Base-by-base conservation (phyloP, 2,797 vertebrate species). In the Enoplosus armatus region DNA sequence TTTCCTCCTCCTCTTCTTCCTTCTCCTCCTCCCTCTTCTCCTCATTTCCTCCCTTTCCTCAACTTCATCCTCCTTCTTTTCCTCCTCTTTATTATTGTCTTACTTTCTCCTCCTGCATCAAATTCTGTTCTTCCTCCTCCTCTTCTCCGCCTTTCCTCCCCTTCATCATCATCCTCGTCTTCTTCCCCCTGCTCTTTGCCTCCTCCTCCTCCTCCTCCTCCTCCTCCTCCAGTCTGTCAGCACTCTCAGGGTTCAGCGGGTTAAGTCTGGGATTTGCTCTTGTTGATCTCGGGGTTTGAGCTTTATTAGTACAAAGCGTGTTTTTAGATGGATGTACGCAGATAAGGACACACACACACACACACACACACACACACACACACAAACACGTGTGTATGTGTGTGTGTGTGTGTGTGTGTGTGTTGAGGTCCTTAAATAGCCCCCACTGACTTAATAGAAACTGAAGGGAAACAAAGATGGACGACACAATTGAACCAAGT, bases 241-340 rank as follows among this genome's bases (percentile, higher is more conserved):
- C 59, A 1, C 56, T 63, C 73, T 85, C 70, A 53, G 37, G 48
- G 82, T 67, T 82, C 87, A 81, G 75, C 60, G 31, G 87, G 90
- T 94, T 91, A 89, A 91, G 72, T 82, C 83, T 5, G 67, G 90
- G 87, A 92, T 94, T 91, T 90, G 86, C 69, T 85, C 62, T 39
- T 50, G 65, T 74, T 73, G 83, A 85, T 91, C 82, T 75, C 48
- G 18, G 72, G 71, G 72, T 83, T 88, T 80, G 22, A 82, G 64
- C 50, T 71, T 53, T 82, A 60, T 79, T 81, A 50, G 61, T 72
- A 51, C 59, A 79, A 24, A 80, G 67, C 1, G 0, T 56, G 70
- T 80, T 80, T 84, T 81, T 26, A 84, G 55, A 86, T 77, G 41
- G 61, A 65, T 43, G 29, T 58, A 0, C 10, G 20, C 56, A 51